These are phyloP conservation scores for Leptinotarsa defecta DNA, from an alignment of 1,140 invertebrate genomes.

Conservation along the genomic window DNA sequence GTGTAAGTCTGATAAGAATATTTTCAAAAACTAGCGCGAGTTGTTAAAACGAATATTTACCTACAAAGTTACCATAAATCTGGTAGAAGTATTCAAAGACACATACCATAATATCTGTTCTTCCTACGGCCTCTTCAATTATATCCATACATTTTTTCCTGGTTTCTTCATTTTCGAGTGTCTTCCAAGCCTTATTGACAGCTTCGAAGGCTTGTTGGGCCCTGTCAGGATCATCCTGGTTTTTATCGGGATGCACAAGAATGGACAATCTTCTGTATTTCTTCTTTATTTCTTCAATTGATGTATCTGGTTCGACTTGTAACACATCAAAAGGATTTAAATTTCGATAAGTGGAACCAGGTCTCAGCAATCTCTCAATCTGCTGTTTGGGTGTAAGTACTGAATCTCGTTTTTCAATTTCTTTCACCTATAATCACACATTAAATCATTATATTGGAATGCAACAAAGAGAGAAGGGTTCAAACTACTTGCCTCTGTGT, in stretches of 20 bases:
- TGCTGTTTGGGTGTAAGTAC: constrained; percentile 93
- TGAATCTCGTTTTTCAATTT: constrained; percentile 91
- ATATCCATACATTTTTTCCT: constrained; percentile 94
- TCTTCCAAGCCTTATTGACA: constrained; percentile 96
- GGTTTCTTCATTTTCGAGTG: constrained; percentile 92
- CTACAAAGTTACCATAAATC: neutral
- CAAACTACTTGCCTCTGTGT: constrained; percentile 63
- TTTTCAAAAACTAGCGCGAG: neutral
- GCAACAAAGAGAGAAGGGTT: neutral
- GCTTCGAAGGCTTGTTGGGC: constrained; percentile 94
- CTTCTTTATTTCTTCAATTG: constrained; percentile 92
- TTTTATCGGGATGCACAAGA: constrained; percentile 98
- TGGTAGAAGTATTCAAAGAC: neutral
- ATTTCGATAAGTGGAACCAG: constrained; percentile 95
- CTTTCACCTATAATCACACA: constrained; percentile 77
- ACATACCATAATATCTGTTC: constrained; percentile 90
- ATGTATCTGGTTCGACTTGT: constrained; percentile 88
- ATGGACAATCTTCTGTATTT: constrained; percentile 96
- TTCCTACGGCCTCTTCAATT: constrained; percentile 94
- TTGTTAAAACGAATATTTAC: too few species aligned
- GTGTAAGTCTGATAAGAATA: neutral
- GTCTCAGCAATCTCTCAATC: constrained; percentile 88
- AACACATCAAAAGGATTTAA: constrained; percentile 95
- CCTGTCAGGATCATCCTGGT: constrained; percentile 92
- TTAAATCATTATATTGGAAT: constrained; percentile 11